These are phyloP conservation scores for Psittacula derbiana DNA, from an alignment of 2,797 vertebrate genomes.

Conservation along the genomic window DNA sequence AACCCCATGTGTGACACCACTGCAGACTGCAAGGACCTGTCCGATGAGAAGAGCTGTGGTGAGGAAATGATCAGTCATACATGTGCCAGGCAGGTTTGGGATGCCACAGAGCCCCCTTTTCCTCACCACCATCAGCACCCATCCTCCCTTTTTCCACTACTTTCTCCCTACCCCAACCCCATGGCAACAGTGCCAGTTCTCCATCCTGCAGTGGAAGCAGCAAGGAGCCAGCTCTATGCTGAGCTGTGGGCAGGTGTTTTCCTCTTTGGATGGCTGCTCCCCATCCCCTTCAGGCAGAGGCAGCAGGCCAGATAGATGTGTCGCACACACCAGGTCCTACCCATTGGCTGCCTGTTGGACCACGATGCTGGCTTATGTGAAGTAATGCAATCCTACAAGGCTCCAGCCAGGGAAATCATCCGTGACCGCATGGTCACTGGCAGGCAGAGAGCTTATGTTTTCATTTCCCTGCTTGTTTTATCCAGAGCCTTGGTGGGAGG, in stretches of 20 bases:
- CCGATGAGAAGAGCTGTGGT: slow-evolving; percentile 89
- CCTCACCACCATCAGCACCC: accelerated
- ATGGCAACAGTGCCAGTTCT: background rate
- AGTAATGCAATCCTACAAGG: background rate
- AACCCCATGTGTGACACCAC: slow-evolving; percentile 88
- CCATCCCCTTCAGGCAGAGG: background rate
- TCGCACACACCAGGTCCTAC: background rate
- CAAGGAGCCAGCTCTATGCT: background rate
- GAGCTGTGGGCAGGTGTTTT: background rate
- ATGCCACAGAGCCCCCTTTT: background rate
- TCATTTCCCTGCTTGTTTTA: background rate
- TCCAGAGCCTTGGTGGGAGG: background rate
- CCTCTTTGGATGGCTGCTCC: background rate
- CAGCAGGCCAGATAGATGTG: background rate
- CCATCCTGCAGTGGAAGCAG: background rate
- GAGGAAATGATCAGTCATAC: slow-evolving; percentile 29
- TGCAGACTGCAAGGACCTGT: slow-evolving; percentile 85
- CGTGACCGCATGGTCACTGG: background rate
- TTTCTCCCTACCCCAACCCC: background rate
- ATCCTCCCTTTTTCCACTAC: background rate
- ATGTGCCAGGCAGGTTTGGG: background rate
- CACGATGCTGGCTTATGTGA: background rate
- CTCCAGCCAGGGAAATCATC: background rate
- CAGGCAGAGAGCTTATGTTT: background rate
- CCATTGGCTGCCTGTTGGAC: background rate